Percentiles rank a stretch among this genome's conserved stretches.
Conservation (phyloP, 2,113 vertebrate species). For the Ageneiosus marmoratus region DNA sequence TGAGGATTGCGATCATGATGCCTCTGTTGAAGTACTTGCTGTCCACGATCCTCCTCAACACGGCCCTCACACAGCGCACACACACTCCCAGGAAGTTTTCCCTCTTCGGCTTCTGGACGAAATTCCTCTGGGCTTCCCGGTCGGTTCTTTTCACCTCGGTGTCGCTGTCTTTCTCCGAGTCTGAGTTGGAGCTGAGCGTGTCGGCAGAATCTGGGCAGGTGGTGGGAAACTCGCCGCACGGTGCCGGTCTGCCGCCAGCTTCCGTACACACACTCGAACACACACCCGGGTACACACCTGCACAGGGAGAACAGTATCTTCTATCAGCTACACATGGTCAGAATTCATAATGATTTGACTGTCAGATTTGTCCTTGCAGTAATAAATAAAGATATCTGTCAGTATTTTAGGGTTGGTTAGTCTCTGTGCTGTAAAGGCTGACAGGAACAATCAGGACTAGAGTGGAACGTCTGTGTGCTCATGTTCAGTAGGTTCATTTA, state of each 20-base stretch:
- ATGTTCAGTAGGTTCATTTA: conserved; percentile 39
- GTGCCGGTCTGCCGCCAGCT: conserved; percentile 10
- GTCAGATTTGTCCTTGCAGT: too few species aligned
- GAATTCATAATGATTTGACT: too few species aligned
- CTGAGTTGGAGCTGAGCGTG: conserved; percentile 31
- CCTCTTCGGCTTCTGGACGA: neutral
- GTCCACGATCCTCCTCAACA: conserved; percentile 83
- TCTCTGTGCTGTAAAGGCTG: too few species aligned
- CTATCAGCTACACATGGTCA: too few species aligned
- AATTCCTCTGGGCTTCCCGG: neutral
- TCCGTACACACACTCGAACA: conserved; percentile 46
- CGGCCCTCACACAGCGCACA: conserved; percentile 66
- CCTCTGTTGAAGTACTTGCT: conserved; percentile 98
- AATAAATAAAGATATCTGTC: too few species aligned
- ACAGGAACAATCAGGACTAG: conserved; percentile 6
- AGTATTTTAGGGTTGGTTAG: too few species aligned
- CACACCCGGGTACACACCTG: conserved; percentile 61
- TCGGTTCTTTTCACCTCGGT: conserved; percentile 43
- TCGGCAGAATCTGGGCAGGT: conserved; percentile 33
- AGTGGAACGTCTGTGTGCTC: neutral
- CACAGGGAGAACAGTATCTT: neutral
- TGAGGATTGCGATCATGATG: conserved; percentile 96
- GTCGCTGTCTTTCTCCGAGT: conserved; percentile 37
- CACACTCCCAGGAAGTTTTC: conserved; percentile 57
- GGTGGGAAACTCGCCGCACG: conserved; percentile 26